Evolutionary conservation across 2,888 invertebrate species (phyloP).

Genomic region (Lagria hirta): DNA sequence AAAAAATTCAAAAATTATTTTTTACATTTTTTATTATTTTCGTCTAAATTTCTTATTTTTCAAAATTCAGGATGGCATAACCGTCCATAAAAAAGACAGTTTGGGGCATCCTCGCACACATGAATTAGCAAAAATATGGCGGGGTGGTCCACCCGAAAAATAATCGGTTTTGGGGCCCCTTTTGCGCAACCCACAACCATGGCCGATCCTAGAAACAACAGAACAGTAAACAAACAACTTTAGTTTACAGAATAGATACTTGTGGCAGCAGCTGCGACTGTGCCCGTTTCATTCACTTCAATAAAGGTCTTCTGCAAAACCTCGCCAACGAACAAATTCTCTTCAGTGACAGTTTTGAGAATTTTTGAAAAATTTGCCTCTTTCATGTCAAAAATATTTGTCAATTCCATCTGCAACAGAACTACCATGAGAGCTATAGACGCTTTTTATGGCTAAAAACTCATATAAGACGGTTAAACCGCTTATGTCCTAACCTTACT

Average conservation of each 20-base stretch:
- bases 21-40: too few relatives aligned
- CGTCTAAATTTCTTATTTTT: too few relatives aligned
- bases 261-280: conserved; percentile 79
- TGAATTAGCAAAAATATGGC: conserved; percentile 9
- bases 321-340: conserved; percentile 62
- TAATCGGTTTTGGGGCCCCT: conserved; percentile 2
- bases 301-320: conserved; percentile 81
- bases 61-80: conserved; percentile 4
- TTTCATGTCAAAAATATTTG: conserved; percentile 59
- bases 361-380: conserved; percentile 67
- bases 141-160: conserved; percentile 9
- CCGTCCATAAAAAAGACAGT: conserved; percentile 9
- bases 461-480: too few relatives aligned
- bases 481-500: too few relatives aligned
- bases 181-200: conserved; percentile 10
- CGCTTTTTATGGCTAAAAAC: too few relatives aligned
- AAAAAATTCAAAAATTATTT: too few relatives aligned
- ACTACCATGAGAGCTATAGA: too few relatives aligned
- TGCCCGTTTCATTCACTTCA: conserved; percentile 82
- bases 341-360: conserved; percentile 48
- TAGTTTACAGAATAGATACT: conserved; percentile 58
- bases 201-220: conserved; percentile 3
- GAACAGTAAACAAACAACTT: too few relatives aligned
- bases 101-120: conserved; percentile 1
- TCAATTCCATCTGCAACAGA: conserved; percentile 72